These are phyloP conservation scores for Rhadinocentrus ornatus DNA, from an alignment of 2,797 vertebrate genomes.

Conservation along the genomic window DNA sequence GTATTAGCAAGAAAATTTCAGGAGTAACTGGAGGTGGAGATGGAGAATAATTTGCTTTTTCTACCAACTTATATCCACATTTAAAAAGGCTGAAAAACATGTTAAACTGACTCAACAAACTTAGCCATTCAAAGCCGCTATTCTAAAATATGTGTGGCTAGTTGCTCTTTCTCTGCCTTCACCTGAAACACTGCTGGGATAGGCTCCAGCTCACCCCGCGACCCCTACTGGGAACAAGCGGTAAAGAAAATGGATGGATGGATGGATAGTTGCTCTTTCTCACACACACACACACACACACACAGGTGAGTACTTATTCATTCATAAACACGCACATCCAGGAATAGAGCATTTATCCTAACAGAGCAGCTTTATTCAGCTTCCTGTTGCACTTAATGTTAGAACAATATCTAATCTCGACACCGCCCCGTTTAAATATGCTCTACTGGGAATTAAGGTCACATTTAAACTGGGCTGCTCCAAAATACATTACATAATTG, in stretches of 20 bases:
- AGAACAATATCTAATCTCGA: constrained; percentile 30
- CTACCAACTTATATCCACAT: too few relatives aligned
- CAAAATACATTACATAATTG: constrained; percentile 48
- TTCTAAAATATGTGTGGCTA: background rate
- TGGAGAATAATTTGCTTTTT: too few relatives aligned
- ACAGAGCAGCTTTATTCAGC: constrained; percentile 51
- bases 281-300: background rate
- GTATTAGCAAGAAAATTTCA: background rate
- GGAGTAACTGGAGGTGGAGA: background rate
- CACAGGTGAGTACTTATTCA: constrained; percentile 17
- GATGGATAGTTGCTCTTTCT: too few relatives aligned
- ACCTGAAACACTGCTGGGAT: too few relatives aligned
- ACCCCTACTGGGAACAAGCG: too few relatives aligned
- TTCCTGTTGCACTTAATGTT: constrained; percentile 31
- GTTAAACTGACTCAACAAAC: background rate
- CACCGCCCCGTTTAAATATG: constrained; percentile 26
- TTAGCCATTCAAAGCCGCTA: background rate
- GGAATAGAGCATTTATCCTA: background rate
- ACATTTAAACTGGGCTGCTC: constrained; percentile 29
- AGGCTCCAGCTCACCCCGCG: too few relatives aligned
- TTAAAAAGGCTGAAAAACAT: too few relatives aligned
- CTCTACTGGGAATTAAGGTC: constrained; percentile 48
- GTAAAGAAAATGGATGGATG: too few relatives aligned
- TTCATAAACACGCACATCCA: constrained; percentile 26
- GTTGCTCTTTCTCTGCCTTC: too few relatives aligned